Percentiles rank a stretch among this genome's conserved stretches.
phyloP scores from a whole-genome alignment of 2,113 vertebrate species.

The Corythornis vintsioides region DNA sequence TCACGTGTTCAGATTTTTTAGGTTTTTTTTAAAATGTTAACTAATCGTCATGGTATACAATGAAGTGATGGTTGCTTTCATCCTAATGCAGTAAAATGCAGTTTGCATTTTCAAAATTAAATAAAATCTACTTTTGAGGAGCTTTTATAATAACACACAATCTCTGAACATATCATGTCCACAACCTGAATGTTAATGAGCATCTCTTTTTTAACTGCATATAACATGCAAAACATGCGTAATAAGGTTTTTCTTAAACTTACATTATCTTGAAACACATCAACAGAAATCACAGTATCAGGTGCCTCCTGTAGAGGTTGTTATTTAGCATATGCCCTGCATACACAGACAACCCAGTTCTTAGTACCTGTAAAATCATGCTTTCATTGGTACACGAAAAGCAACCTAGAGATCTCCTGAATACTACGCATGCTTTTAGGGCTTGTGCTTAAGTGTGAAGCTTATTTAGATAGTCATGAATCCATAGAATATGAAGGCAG shows the following conservation, averaged over 20 bases:
- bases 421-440: not conserved
- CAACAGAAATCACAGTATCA: accelerated
- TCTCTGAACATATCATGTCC: not conserved
- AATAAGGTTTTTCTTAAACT: not conserved
- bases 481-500: not conserved
- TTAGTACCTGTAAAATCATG: not conserved
- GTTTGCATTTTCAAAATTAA: not conserved
- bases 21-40: not conserved
- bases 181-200: not conserved
- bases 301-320: accelerated
- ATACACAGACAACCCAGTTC: not conserved
- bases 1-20: not conserved
- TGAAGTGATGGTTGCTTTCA: not conserved
- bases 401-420: not conserved
- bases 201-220: not conserved
- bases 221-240: not conserved
- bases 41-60: not conserved
- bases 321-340: not conserved
- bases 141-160: not conserved
- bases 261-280: not conserved
- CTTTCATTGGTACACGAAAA: not conserved
- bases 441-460: not conserved
- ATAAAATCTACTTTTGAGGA: not conserved
- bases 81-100: not conserved
- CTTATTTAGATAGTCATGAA: not conserved